Evolutionary conservation across 2,888 invertebrate genomes (phyloP).

Genomic region (Drosophila lacicola): DNA sequence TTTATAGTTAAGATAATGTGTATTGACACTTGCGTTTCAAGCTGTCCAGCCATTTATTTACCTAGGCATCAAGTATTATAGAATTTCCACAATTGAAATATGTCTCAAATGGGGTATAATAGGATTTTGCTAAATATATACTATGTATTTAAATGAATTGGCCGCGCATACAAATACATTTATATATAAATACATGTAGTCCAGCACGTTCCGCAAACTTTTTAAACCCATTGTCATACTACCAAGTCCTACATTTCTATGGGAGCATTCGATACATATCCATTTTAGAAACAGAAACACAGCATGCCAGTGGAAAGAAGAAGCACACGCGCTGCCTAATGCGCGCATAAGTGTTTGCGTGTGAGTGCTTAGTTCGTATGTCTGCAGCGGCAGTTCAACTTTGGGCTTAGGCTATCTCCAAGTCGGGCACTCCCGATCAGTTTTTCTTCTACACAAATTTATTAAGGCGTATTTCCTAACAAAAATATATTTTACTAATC

Average conservation of each 20-base stretch:
- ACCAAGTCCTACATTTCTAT: too few relatives aligned
- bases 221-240: too few relatives aligned
- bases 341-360: too few relatives aligned
- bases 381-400: not conserved
- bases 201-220: slow-evolving; percentile 15
- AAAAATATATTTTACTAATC: too few relatives aligned
- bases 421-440: not conserved
- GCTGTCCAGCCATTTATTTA: not conserved
- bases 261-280: too few relatives aligned
- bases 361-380: too few relatives aligned
- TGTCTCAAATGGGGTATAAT: not conserved
- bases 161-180: too few relatives aligned
- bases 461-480: too few relatives aligned
- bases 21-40: not conserved
- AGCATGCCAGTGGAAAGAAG: too few relatives aligned
- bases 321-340: too few relatives aligned
- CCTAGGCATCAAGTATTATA: not conserved
- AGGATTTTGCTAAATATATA: not conserved
- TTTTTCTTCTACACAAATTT: not conserved
- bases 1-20: not conserved
- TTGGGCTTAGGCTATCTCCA: not conserved
- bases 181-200: slow-evolving; percentile 1
- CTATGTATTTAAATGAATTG: too few relatives aligned
- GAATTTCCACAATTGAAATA: not conserved
- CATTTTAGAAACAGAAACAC: too few relatives aligned